These are phyloP conservation scores for Scortum barcoo DNA, from an alignment of 2,113 vertebrate genomes.

Conservation along the genomic window DNA sequence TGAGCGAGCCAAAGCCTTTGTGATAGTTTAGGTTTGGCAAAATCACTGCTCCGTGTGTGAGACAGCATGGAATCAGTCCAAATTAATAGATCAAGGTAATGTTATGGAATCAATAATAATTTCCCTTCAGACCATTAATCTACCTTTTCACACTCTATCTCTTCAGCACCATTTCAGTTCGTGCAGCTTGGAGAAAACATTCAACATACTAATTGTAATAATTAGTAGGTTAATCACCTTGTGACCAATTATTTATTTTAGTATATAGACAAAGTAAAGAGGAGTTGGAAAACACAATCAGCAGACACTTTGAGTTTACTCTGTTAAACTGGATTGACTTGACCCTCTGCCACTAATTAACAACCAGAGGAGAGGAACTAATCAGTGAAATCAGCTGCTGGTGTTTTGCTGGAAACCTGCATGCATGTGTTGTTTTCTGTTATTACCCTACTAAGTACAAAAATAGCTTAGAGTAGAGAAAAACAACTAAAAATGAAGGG, in stretches of 20 bases:
- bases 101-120: conserved; percentile 44
- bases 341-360: conserved; percentile 40
- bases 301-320: neutral
- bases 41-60: neutral
- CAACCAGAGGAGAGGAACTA: conserved; percentile 26
- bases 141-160: conserved; percentile 5
- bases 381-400: conserved; percentile 37
- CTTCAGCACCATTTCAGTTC: neutral
- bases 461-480: neutral
- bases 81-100: conserved; percentile 19
- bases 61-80: neutral
- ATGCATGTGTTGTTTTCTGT: neutral
- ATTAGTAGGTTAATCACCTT: neutral
- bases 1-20: neutral
- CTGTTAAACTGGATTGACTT: neutral
- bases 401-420: conserved; percentile 16
- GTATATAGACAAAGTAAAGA: neutral
- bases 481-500: neutral
- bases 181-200: neutral
- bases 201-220: conserved; percentile 16
- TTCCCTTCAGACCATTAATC: conserved; percentile 6
- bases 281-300: neutral
- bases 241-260: conserved; percentile 4
- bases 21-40: neutral
- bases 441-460: neutral